phyloP scores from a whole-genome alignment of 2,113 vertebrate species.

The Ailurus styani region DNA sequence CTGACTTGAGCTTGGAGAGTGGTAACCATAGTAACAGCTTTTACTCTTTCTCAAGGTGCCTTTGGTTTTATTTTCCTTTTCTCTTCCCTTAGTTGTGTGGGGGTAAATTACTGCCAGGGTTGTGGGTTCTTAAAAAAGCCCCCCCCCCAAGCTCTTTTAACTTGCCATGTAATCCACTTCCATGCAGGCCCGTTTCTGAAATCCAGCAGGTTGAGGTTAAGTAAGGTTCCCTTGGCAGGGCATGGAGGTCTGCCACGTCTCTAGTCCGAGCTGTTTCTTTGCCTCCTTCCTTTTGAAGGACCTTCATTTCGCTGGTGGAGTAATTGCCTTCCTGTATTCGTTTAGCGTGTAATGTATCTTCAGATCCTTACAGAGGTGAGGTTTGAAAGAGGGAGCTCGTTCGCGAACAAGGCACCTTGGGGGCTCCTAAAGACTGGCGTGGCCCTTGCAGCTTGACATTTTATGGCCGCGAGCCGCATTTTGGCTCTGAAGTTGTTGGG shows the following conservation, averaged over 20 bases:
- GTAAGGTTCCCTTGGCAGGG: background rate
- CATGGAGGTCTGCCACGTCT: background rate
- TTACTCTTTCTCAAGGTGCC: background rate
- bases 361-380: background rate
- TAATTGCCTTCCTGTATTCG: background rate
- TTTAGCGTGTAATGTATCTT: background rate
- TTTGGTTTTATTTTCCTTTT: background rate
- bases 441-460: background rate
- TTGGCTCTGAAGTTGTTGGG: background rate
- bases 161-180: background rate
- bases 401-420: background rate
- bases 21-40: constrained; percentile 24
- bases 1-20: background rate
- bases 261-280: background rate
- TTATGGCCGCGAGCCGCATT: background rate
- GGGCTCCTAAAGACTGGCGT: background rate
- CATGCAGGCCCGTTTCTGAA: background rate
- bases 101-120: background rate
- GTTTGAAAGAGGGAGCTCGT: background rate
- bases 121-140: background rate
- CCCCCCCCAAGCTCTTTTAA: background rate
- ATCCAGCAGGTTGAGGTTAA: background rate
- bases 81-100: background rate
- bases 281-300: background rate
- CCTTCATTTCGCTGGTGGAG: background rate